Evolutionary conservation across 2,888 invertebrate species (phyloP).

Genomic region (Ametastegia equiseti): DNA sequence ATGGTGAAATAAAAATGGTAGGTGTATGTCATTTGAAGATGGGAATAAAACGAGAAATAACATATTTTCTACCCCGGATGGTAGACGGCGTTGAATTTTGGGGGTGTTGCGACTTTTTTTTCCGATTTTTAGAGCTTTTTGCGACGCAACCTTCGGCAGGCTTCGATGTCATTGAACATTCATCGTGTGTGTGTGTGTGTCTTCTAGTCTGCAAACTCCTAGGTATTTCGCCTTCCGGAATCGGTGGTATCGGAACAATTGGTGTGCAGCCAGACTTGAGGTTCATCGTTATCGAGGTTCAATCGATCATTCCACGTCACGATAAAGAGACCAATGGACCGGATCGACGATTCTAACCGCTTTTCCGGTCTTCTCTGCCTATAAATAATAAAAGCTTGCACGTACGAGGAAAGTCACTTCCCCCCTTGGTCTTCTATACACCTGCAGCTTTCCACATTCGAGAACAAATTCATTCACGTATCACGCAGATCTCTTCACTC

Average conservation of each 20-base stretch:
- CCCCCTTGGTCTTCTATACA: background rate
- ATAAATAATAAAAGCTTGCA: background rate
- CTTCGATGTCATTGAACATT: background rate
- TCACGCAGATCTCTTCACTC: too few relatives aligned
- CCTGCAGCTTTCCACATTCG: background rate
- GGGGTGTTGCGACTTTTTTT: background rate
- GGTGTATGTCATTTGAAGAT: too few relatives aligned
- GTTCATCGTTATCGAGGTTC: constrained; percentile 35
- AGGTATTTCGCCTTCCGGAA: background rate
- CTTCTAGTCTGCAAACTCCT: background rate
- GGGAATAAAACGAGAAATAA: too few relatives aligned
- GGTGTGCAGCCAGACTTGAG: constrained; percentile 30
- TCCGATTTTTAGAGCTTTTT: background rate
- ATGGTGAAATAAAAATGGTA: background rate
- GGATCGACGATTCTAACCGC: constrained; percentile 28
- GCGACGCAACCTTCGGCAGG: background rate
- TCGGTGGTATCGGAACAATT: constrained; percentile 23
- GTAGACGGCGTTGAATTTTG: too few relatives aligned
- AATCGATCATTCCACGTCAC: constrained; percentile 31
- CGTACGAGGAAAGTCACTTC: background rate
- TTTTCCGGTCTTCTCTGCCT: background rate
- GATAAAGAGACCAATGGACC: constrained; percentile 37
- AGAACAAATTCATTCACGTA: background rate
- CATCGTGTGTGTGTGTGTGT: background rate
- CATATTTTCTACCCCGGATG: too few relatives aligned